A percentile compares a stretch with the other conserved stretches of the same genome.
These are phyloP conservation scores for Tridacna crocea DNA, from an alignment of 2,888 invertebrate species.

Conservation along the genomic window DNA sequence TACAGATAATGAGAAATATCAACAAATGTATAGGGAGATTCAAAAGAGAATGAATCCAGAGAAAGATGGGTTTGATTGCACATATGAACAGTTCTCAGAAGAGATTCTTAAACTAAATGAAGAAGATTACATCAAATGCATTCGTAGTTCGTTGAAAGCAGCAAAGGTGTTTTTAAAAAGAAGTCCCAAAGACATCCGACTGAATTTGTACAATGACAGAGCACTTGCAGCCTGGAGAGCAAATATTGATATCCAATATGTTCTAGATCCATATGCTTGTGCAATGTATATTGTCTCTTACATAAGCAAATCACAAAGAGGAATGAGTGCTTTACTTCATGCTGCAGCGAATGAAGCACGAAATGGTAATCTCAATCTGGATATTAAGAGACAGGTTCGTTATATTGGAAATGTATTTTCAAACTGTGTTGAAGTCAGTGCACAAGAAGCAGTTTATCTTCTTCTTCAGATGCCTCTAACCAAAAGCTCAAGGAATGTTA, in stretches of 20 bases:
- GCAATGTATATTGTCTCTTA: too few relatives aligned
- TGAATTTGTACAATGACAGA: too few relatives aligned
- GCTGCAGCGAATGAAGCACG: conserved; percentile 57
- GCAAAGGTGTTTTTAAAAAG: too few relatives aligned
- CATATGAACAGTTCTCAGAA: too few relatives aligned
- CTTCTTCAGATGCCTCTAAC: conserved; percentile 61
- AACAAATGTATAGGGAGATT: conserved; percentile 13
- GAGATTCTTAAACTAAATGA: too few relatives aligned
- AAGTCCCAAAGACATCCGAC: too few relatives aligned
- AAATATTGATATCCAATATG: conserved; percentile 17
- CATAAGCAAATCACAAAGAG: conserved; percentile 60
- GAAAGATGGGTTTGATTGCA: not conserved
- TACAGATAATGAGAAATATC: conserved; percentile 8
- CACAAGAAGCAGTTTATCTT: conserved; percentile 62
- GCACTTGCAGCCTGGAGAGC: conserved; percentile 11
- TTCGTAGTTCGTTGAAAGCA: too few relatives aligned
- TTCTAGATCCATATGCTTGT: conserved; percentile 26
- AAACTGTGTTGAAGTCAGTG: conserved; percentile 57
- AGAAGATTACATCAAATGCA: too few relatives aligned
- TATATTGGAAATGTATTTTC: conserved; percentile 58
- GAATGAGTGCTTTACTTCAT: conserved; percentile 47
- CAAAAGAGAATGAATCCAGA: conserved; percentile 7
- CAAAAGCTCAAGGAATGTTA: conserved; percentile 51
- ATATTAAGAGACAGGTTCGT: conserved; percentile 57
- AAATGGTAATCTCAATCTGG: conserved; percentile 55